phyloP scores from a whole-genome alignment of 2,797 vertebrate genomes.

The Mycteria americana region DNA sequence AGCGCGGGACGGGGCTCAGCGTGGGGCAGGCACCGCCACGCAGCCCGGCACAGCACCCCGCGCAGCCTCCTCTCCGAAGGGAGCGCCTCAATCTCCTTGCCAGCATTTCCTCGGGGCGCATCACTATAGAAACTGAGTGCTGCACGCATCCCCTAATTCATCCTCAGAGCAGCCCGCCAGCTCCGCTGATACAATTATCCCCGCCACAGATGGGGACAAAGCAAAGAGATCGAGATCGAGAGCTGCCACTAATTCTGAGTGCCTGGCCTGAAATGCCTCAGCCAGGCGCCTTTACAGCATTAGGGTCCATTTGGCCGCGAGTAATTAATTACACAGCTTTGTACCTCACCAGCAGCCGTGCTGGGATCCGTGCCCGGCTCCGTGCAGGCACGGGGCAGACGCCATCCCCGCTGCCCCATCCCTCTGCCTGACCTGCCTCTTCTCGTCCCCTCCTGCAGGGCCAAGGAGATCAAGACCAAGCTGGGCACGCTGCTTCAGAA shows the following conservation, averaged over 20 bases:
- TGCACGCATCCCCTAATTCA: background rate
- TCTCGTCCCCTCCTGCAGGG: constrained; percentile 74
- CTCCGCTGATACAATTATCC: constrained; percentile 3
- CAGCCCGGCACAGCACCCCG: fast-evolving
- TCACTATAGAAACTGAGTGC: background rate
- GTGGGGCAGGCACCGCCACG: fast-evolving
- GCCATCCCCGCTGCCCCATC: background rate
- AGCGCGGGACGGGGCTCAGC: fast-evolving
- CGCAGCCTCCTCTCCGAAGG: background rate
- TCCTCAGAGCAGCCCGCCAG: background rate
- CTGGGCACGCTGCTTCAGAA: constrained; percentile 94
- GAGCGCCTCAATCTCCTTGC: background rate
- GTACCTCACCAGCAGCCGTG: background rate
- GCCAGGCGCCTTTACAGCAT: background rate
- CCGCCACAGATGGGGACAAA: background rate
- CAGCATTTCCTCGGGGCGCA: background rate
- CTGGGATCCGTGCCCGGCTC: fast-evolving
- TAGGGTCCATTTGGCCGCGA: background rate
- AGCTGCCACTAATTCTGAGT: background rate
- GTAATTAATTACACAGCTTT: background rate
- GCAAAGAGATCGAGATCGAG: background rate
- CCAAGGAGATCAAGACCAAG: constrained; percentile 96
- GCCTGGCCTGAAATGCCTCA: background rate
- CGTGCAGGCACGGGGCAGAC: fast-evolving
- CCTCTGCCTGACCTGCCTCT: background rate